These are phyloP conservation scores for Acrossocheilus fasciatus DNA, from an alignment of 2,797 vertebrate genomes.

Conservation along the genomic window DNA sequence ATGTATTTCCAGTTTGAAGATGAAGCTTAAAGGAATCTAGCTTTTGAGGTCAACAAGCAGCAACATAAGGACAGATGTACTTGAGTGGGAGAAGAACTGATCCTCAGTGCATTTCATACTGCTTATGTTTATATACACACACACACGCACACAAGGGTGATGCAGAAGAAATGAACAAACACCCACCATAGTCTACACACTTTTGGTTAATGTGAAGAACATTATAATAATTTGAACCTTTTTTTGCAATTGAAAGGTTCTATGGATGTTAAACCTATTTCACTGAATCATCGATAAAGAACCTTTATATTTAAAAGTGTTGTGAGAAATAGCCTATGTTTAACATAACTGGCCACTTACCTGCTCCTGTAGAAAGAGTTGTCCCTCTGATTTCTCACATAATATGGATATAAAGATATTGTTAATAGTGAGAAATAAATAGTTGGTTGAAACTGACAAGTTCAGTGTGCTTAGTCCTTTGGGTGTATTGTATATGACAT, in stretches of 20 bases:
- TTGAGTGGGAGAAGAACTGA: not conserved
- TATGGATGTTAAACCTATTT: not conserved
- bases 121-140: conserved; percentile 3
- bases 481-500: not conserved
- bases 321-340: not conserved
- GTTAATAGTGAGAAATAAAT: not conserved
- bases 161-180: not conserved
- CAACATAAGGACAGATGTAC: not conserved
- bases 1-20: not conserved
- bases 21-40: not conserved
- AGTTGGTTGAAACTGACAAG: not conserved
- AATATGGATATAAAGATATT: not conserved
- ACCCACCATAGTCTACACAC: not conserved
- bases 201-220: too few relatives aligned
- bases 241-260: not conserved
- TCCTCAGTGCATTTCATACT: not conserved
- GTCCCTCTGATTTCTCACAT: not conserved
- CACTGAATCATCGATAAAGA: not conserved
- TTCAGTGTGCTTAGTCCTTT: not conserved
- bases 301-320: not conserved
- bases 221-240: too few relatives aligned
- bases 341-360: not conserved
- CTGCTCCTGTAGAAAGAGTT: not conserved
- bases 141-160: not conserved
- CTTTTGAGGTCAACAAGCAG: not conserved